phyloP scores from a whole-genome alignment of 2,797 vertebrate genomes.

The Phataginus tricuspis region DNA sequence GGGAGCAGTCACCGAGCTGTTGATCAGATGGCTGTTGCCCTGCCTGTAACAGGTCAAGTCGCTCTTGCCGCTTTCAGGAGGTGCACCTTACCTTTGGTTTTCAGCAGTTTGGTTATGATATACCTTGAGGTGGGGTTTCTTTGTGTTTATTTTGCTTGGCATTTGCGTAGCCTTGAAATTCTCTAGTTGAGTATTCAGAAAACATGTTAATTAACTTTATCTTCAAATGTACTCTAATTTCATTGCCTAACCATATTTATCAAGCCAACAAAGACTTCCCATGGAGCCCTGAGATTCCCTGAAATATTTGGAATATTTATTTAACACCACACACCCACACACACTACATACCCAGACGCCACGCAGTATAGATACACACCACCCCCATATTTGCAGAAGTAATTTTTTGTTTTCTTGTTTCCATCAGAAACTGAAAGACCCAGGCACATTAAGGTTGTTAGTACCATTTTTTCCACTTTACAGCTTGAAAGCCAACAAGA shows the following conservation, averaged over 20 bases:
- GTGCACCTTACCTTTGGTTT: background rate
- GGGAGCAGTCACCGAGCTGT: background rate
- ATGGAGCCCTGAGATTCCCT: background rate
- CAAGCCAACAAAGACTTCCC: background rate
- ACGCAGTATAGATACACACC: accelerated
- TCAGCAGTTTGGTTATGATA: background rate
- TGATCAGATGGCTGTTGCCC: no score
- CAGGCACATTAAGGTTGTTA: background rate
- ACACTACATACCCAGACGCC: background rate
- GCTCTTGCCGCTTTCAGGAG: background rate
- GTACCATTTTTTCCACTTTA: background rate
- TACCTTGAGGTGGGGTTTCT: background rate
- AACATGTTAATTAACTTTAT: background rate
- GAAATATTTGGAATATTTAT: background rate
- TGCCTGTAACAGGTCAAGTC: background rate
- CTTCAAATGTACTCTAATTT: background rate
- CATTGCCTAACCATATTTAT: background rate
- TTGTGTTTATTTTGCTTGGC: background rate
- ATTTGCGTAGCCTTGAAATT: background rate
- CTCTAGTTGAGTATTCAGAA: background rate
- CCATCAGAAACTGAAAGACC: background rate
- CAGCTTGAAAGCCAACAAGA: background rate
- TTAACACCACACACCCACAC: background rate
- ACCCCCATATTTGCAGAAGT: background rate
- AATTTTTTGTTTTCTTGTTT: background rate